These are phyloP conservation scores for Trichopoda pennipes DNA, from an alignment of 2,888 invertebrate genomes.

Conservation along the genomic window DNA sequence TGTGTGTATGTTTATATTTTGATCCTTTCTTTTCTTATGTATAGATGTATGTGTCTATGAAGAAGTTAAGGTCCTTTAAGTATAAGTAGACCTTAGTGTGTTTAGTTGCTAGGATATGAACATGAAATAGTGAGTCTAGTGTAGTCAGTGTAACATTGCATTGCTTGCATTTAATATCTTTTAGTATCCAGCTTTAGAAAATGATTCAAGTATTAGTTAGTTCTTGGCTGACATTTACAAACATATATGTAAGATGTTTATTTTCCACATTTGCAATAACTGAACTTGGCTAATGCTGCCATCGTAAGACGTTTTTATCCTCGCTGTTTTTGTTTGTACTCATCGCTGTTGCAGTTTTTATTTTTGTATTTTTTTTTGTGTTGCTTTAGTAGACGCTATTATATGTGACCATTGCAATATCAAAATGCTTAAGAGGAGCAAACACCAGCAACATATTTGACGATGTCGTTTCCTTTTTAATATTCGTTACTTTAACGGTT, in stretches of 20 bases:
- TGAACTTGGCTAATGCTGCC: constrained; percentile 17
- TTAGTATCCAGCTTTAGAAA: constrained; percentile 41
- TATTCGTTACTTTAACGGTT: constrained; percentile 54
- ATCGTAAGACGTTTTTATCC: constrained; percentile 40
- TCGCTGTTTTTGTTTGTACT: constrained; percentile 33
- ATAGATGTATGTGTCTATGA: background rate
- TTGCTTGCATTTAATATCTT: constrained; percentile 25
- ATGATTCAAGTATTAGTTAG: constrained; percentile 42
- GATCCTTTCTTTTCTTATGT: constrained; percentile 21
- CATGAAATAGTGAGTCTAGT: constrained; percentile 36
- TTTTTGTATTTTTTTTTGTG: constrained; percentile 35
- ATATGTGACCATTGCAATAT: constrained; percentile 62
- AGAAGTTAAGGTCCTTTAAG: constrained; percentile 58
- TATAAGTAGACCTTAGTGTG: constrained; percentile 58
- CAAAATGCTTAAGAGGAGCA: constrained; percentile 60
- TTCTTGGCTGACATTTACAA: constrained; percentile 12
- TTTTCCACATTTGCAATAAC: constrained; percentile 51
- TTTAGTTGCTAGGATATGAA: constrained; percentile 55
- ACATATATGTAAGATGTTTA: constrained; percentile 41
- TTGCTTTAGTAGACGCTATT: constrained; percentile 9
- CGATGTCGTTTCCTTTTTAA: constrained; percentile 61
- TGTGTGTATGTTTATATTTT: constrained; percentile 38
- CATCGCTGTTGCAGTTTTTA: background rate
- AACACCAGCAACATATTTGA: constrained; percentile 60
- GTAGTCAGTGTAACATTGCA: background rate